Percentiles rank a stretch among this genome's conserved stretches.
Conservation (phyloP, 2,797 vertebrate species). For the Tragelaphus oryx region DNA sequence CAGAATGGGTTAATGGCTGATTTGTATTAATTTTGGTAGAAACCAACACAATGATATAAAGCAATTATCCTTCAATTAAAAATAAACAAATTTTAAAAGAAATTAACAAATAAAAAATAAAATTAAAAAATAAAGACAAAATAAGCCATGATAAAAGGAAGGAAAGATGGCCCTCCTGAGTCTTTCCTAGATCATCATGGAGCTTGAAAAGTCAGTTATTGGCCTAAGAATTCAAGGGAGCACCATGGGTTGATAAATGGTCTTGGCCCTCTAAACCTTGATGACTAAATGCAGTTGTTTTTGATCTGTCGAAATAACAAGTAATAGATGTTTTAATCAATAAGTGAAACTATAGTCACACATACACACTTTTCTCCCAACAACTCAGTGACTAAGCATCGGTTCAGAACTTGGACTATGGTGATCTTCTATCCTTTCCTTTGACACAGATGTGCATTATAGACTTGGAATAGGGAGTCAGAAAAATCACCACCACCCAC, state of each 20-base stretch:
- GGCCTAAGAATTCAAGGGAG: not conserved
- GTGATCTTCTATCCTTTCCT: not conserved
- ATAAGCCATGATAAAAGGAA: not conserved
- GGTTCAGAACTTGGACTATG: not conserved
- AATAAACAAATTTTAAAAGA: not conserved
- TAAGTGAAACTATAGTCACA: not conserved
- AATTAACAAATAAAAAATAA: not conserved
- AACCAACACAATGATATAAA: not conserved
- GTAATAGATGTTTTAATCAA: conserved; percentile 4
- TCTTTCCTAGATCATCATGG: not conserved
- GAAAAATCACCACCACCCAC: not conserved
- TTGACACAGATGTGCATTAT: not conserved
- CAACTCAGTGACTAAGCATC: not conserved
- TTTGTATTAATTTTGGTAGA: not conserved
- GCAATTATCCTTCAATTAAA: not conserved
- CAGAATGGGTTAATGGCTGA: not conserved
- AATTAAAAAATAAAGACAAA: not conserved
- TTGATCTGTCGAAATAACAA: not conserved
- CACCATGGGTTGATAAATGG: not conserved
- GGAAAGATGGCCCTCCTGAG: not conserved
- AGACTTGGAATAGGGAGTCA: not conserved
- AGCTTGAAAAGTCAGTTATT: not conserved
- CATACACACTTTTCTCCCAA: not conserved
- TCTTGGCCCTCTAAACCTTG: not conserved
- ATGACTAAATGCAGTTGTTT: not conserved